Evolutionary conservation across 2,888 invertebrate genomes (phyloP).

Genomic region (Xestia ashworthii): DNA sequence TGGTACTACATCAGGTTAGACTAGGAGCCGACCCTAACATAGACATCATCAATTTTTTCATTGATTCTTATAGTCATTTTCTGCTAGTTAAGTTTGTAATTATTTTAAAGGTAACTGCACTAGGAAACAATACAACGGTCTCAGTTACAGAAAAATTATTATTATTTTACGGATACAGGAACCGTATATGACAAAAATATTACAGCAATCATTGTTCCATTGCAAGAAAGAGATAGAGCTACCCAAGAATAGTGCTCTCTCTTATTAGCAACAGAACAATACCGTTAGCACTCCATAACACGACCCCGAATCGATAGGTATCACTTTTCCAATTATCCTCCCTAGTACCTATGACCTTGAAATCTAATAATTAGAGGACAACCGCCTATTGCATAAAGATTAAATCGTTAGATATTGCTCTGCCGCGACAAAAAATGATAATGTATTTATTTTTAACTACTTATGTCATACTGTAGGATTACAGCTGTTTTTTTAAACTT

Average conservation of each 20-base stretch:
- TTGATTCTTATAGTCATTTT: too few species aligned
- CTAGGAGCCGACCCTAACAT: too few species aligned
- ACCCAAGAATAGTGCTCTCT: background rate
- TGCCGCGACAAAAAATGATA: background rate
- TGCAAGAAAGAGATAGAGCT: background rate
- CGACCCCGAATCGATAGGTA: background rate
- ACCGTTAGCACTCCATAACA: background rate
- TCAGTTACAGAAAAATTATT: background rate
- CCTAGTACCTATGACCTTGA: background rate
- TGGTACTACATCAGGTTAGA: too few species aligned
- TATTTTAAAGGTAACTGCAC: too few species aligned
- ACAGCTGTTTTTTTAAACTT: too few species aligned
- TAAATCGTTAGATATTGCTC: background rate
- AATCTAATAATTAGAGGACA: constrained; percentile 29
- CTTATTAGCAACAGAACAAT: too few species aligned
- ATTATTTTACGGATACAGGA: background rate
- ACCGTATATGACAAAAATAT: background rate
- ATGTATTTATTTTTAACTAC: too few species aligned
- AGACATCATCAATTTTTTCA: too few species aligned
- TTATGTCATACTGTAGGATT: too few species aligned
- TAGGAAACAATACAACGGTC: background rate
- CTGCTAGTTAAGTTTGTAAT: too few species aligned
- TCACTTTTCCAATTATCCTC: background rate
- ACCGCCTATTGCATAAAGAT: background rate
- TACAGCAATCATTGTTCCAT: background rate